Percentiles rank a stretch among this genome's conserved stretches.
Conservation (phyloP, 2,113 vertebrate species). For the Centrocercus urophasianus region DNA sequence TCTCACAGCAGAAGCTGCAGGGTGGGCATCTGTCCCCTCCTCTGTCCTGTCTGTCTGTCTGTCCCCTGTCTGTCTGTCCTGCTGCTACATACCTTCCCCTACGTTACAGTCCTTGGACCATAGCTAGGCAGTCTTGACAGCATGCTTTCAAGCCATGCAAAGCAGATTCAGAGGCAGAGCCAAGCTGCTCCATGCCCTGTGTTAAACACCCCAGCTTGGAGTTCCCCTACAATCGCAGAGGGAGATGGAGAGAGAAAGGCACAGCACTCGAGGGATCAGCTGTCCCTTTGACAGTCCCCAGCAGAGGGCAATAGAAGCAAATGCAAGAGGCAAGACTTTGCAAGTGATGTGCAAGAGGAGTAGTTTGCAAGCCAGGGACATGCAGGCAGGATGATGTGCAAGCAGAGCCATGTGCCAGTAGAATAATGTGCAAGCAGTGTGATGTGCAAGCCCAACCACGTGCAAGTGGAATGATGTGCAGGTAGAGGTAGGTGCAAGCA, state of each 20-base stretch:
- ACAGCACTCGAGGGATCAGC: background rate
- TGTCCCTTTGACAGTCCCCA: background rate
- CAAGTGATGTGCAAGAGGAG: background rate
- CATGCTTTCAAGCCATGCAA: background rate
- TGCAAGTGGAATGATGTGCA: background rate
- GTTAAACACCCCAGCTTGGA: background rate
- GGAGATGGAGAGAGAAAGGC: accelerated
- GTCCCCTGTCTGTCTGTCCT: accelerated
- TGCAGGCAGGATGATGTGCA: background rate
- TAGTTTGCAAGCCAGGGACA: too few species aligned
- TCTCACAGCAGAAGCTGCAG: background rate
- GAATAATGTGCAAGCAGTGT: background rate
- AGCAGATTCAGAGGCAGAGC: background rate
- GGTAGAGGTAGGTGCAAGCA: too few species aligned
- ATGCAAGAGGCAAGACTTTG: background rate
- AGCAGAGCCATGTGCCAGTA: background rate
- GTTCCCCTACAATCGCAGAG: background rate
- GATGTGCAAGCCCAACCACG: background rate
- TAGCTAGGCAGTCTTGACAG: background rate
- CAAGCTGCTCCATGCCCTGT: background rate
- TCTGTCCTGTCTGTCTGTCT: accelerated
- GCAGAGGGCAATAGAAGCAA: conserved; percentile 72
- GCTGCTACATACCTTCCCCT: background rate
- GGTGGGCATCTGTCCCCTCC: background rate
- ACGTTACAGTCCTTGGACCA: background rate